Percentiles rank a stretch among this genome's conserved stretches.
These are phyloP conservation scores for Istiophorus platypterus DNA, from an alignment of 2,113 vertebrate genomes.

Conservation along the genomic window DNA sequence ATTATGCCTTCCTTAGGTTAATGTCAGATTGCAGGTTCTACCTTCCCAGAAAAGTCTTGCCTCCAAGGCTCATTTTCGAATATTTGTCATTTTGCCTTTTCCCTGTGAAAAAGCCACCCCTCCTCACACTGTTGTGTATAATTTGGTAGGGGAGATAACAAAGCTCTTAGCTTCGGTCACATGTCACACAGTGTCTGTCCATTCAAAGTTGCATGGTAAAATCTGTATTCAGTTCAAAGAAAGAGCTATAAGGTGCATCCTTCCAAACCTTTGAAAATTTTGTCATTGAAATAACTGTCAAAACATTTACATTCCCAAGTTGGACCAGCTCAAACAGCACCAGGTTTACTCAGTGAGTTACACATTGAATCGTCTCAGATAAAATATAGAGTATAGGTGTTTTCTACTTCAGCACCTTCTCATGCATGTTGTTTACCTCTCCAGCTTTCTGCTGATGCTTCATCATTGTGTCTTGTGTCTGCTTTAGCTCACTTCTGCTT, in stretches of 20 bases:
- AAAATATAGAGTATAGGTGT: too few species aligned
- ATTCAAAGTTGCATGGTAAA: constrained; percentile 34
- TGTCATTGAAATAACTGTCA: constrained; percentile 26
- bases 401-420: too few species aligned
- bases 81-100: constrained; percentile 23
- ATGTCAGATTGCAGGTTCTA: not conserved
- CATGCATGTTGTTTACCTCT: constrained; percentile 78
- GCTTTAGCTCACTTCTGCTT: constrained; percentile 81
- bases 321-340: constrained; percentile 85
- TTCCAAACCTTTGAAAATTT: not conserved
- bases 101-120: constrained; percentile 8
- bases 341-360: constrained; percentile 84
- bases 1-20: not conserved
- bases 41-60: too few species aligned
- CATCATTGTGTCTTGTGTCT: constrained; percentile 87
- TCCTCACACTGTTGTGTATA: constrained; percentile 42
- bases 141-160: constrained; percentile 38
- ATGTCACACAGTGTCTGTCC: constrained; percentile 29
- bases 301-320: constrained; percentile 41
- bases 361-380: too few species aligned
- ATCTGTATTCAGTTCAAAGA: constrained; percentile 11
- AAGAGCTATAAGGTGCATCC: not conserved
- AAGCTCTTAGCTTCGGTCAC: constrained; percentile 50
- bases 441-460: constrained; percentile 86
- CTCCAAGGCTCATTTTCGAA: too few species aligned